Base-by-base conservation (phyloP, 2,888 invertebrate genomes). In the Noctuana brunneofusca region DNA sequence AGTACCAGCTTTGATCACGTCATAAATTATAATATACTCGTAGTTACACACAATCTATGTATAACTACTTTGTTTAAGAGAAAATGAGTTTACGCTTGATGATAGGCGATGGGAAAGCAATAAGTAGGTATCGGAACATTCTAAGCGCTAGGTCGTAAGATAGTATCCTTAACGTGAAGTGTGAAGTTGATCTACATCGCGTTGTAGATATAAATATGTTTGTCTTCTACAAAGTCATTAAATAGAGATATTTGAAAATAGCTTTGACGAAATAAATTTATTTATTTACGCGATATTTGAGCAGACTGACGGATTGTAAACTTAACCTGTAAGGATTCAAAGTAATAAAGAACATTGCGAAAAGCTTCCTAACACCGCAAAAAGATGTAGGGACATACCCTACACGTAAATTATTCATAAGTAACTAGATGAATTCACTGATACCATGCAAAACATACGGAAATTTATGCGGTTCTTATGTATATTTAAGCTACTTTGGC, bases 401-500 rank as follows among this genome's bases (percentile, higher is more conserved):
- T 12, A 46, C 43, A 56, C 50, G 64, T 72, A 65, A 69, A 72
- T 72, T 70, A 72, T 72, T 72, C 71, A 71, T 71, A 71, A 70
- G 68, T 53, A 46, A 64, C 49, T 9, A 58, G 55, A 65, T 68
- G 57, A 67, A 66, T 67, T 68, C 54, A 56, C 66, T 64, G 64
- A 71, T 72, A 65, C 68, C 65, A 66, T 65, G 64, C 66, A 57
- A 67, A 58, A 67, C 64, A 65, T 65, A 59, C 58, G 66, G 64
- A 70, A 68, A 66, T 56, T 64, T 67, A 69, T 70, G 68, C 69
- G 64, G 66, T 65, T 52, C 63, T 48, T 46, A 58, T 41, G 56
- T 56, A 30, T 56, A 56, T 60, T 55, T 68, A 65, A 65, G 64
- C 62, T 56, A 30, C 56, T 56, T 38, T 38, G 38, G 38, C 38